These are phyloP conservation scores for Hydrozoanthus gracilis DNA, from an alignment of 92 coral and sea anemone species.

Conservation along the genomic window DNA sequence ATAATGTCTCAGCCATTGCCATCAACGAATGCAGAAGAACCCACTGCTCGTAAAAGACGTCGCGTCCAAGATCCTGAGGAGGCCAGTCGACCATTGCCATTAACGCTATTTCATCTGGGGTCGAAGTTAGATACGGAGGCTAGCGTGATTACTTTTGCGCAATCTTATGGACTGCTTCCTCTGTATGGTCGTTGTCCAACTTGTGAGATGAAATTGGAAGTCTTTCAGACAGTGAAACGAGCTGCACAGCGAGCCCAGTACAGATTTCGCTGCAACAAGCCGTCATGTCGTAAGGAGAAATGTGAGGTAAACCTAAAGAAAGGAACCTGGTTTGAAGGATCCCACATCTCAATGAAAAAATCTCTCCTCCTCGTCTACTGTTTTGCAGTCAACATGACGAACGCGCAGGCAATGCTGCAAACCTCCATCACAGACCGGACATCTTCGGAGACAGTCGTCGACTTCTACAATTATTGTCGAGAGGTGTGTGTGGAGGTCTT, in stretches of 20 bases:
- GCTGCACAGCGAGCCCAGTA: constrained; percentile 14
- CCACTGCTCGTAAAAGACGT: constrained; percentile 30
- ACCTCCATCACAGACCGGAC: constrained; percentile 29
- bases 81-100: constrained; percentile 32
- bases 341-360: constrained; percentile 5
- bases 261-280: constrained; percentile 18
- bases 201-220: constrained; percentile 2
- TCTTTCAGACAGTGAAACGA: constrained; percentile 4
- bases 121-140: constrained; percentile 30
- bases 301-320: constrained; percentile 18
- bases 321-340: constrained; percentile 24
- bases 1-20: constrained; percentile 30
- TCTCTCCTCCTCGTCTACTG: neutral
- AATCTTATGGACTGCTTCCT: constrained; percentile 29
- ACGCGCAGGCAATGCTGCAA: constrained; percentile 27
- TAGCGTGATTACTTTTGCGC: constrained; percentile 32
- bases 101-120: constrained; percentile 30
- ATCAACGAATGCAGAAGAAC: constrained; percentile 29
- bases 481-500: constrained; percentile 38
- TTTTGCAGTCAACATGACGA: constrained; percentile 16
- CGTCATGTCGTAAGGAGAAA: constrained; percentile 4
- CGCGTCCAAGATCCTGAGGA: constrained; percentile 32
- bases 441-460: constrained; percentile 12
- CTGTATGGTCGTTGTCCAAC: constrained; percentile 21
- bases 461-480: constrained; percentile 34